phyloP scores from a whole-genome alignment of 2,113 vertebrate genomes.

The Tragulus kanchil region DNA sequence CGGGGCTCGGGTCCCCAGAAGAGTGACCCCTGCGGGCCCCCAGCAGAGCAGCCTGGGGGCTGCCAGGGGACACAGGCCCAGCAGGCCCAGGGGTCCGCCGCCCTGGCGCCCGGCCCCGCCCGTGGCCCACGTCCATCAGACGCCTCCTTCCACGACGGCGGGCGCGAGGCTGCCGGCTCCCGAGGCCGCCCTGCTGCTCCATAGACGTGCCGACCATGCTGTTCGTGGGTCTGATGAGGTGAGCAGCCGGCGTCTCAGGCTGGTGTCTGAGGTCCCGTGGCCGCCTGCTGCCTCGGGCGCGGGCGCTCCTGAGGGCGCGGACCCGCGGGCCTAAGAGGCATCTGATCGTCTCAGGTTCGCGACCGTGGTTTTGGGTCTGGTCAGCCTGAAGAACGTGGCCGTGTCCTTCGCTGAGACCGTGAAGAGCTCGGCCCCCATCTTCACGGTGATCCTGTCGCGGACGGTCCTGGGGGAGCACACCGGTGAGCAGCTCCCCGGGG shows the following conservation, averaged over 20 bases:
- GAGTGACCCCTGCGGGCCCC: background rate
- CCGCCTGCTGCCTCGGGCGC: too few species aligned
- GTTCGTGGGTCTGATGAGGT: conserved; percentile 98
- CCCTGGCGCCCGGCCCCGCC: background rate
- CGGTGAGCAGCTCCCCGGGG: too few species aligned
- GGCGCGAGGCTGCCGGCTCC: conserved; percentile 32
- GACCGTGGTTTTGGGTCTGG: conserved; percentile 96
- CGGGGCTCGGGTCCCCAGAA: fast-evolving
- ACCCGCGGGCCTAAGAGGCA: fast-evolving
- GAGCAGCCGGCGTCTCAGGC: fast-evolving
- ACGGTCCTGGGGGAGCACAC: conserved; percentile 98
- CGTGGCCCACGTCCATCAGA: background rate
- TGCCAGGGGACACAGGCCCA: background rate
- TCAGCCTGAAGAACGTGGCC: conserved; percentile 97
- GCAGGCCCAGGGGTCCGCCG: background rate
- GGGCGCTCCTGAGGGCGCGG: fast-evolving
- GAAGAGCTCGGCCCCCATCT: conserved; percentile 98
- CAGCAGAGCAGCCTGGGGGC: background rate
- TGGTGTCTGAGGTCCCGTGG: too few species aligned
- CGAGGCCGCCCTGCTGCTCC: background rate
- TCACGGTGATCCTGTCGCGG: conserved; percentile 98
- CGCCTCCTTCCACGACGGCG: background rate
- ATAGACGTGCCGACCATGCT: conserved; percentile 90
- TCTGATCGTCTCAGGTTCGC: conserved; percentile 90
- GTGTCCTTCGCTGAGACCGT: conserved; percentile 98